Base-by-base conservation (phyloP, 2,888 invertebrate genomes). In the Sicus ferrugineus region DNA sequence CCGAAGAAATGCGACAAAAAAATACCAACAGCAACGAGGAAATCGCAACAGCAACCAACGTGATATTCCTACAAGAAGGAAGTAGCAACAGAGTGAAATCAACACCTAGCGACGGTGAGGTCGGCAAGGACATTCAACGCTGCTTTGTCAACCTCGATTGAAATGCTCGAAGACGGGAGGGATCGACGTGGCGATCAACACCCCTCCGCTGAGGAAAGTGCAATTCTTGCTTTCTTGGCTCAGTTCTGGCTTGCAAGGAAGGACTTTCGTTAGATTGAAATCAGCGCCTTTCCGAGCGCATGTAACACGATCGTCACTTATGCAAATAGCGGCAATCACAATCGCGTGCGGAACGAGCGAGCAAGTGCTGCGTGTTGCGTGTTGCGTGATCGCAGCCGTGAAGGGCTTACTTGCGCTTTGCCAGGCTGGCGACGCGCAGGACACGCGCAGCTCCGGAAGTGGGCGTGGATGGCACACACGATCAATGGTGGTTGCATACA, bases 401-500 rank as follows among this genome's bases (percentile, higher is more conserved):
- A n/a, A 38, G 23, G 16, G 28, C 3, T 46, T 5, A n/a, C n/a
- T n/a, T n/a, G n/a, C 42, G 16, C 42, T 42, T 42, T n/a, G 42
- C 3, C 42, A 42, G 42, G n/a, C n/a, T 21, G 19, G 50, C n/a
- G 30, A 21, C 42, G 31, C 21, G 30, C 70, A 70, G 73, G 75
- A 73, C 75, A 75, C 75, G 75, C 75, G 74, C 59, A 72, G 48
- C 42, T 58, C 73, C 73, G 75, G 75, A 75, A 71, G 72, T 75
- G 72, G 75, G 75, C 69, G 73, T 68, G 38, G 46, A 6, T 28
- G 3, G 26, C 54, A 54, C 54, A 26, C 7, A 23, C 23, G 54
- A 54, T 28, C 28, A 54, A 28, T 28, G 26, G 28, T 54, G 5
- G 26, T 54, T 28, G 14, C 16, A 54, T 28, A 46, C n/a, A n/a